A percentile compares a stretch with the other conserved stretches of the same genome.
Conservation (phyloP, 2,888 invertebrate genomes). For the Nomada fucata region DNA sequence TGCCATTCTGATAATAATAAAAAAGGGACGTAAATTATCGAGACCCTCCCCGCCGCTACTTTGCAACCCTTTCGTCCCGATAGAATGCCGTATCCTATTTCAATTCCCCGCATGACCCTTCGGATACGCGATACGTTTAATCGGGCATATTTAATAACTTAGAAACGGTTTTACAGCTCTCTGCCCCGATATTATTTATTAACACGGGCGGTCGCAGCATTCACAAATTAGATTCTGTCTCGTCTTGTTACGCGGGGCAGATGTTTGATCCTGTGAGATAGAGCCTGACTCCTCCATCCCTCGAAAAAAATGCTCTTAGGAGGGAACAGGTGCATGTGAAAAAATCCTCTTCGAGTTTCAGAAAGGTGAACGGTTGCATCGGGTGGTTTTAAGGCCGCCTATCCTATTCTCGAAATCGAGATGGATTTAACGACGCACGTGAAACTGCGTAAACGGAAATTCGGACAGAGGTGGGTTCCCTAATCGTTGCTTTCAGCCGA, state of each 20-base stretch:
- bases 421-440: constrained; percentile 37
- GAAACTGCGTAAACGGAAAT: constrained; percentile 8
- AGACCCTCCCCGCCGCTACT: background rate
- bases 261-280: constrained; percentile 69
- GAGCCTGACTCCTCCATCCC: constrained; percentile 63
- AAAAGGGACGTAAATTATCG: no score
- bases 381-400: constrained; percentile 36
- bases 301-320: constrained; percentile 65
- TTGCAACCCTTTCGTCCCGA: background rate
- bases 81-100: background rate
- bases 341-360: constrained; percentile 65
- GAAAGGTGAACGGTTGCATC: constrained; percentile 51
- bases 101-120: constrained; percentile 1
- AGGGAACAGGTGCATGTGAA: constrained; percentile 68
- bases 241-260: constrained; percentile 67
- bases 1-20: no score
- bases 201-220: constrained; percentile 18
- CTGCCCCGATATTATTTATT: constrained; percentile 22
- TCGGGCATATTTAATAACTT: constrained; percentile 20
- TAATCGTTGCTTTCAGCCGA: background rate
- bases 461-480: background rate
- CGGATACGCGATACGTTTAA: background rate
- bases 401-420: constrained; percentile 33
- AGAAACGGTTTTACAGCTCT: constrained; percentile 14
- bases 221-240: constrained; percentile 56